phyloP scores from a whole-genome alignment of 2,888 invertebrate genomes.

The Hipparchia sbordonii region DNA sequence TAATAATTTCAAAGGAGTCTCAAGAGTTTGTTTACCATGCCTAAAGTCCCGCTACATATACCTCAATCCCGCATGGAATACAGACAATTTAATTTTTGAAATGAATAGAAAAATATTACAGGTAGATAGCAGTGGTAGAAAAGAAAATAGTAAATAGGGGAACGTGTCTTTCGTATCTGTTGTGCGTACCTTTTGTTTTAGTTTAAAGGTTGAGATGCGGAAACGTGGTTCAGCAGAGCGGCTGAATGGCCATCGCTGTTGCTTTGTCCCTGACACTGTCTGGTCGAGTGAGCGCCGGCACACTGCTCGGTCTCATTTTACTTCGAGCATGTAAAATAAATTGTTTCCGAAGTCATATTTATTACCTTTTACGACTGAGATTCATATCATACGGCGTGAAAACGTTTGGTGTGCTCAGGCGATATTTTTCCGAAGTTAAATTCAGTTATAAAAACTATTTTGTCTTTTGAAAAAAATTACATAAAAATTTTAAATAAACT shows the following conservation, averaged over 20 bases:
- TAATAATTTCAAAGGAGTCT: too few species aligned
- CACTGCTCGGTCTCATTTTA: constrained; percentile 35
- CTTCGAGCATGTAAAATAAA: constrained; percentile 28
- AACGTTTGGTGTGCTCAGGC: not conserved
- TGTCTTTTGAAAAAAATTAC: too few species aligned
- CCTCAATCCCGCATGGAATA: too few species aligned
- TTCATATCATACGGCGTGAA: too few species aligned
- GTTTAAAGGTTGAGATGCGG: constrained; percentile 69
- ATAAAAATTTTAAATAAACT: too few species aligned
- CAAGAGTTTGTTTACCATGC: too few species aligned
- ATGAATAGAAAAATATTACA: too few species aligned
- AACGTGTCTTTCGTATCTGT: constrained; percentile 23
- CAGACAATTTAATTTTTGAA: too few species aligned
- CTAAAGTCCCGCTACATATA: too few species aligned
- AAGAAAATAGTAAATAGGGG: constrained; percentile 3
- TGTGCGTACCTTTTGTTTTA: constrained; percentile 64
- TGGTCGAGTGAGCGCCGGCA: constrained; percentile 57
- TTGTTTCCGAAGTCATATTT: constrained; percentile 18
- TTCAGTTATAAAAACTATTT: too few species aligned
- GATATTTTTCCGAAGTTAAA: not conserved
- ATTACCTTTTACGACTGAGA: too few species aligned
- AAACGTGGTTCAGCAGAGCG: constrained; percentile 67
- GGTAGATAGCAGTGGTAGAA: not conserved
- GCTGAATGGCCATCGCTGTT: constrained; percentile 61
- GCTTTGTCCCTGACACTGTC: constrained; percentile 65